Evolutionary conservation across 2,888 invertebrate genomes (phyloP), one percentile per base, ranked within the genome.

Genomic region (Ectemnius lituratus): DNA sequence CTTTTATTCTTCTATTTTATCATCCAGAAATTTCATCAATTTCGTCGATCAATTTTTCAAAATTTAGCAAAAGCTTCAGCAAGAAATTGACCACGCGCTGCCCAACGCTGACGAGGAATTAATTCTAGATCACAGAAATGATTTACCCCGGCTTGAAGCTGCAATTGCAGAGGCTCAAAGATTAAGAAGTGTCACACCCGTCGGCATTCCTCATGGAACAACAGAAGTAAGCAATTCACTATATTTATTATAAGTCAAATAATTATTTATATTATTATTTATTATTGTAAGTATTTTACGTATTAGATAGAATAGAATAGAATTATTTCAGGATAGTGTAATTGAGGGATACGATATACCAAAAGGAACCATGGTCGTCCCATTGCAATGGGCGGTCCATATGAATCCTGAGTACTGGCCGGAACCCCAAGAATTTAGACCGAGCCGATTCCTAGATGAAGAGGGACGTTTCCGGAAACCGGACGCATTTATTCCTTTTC

Each of bases 171-270:
- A 97, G 91, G 93, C 94, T 0, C 96, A 96, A 88, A 93, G 97
- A 64, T 93, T 97, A 56, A 92, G 96, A 28, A 94, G 95, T 0
- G 95, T 96, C 3, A 95, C 96, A 0, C 97, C 97, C 0, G 91
- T 96, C 45, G 97, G 97, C 3, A 95, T 97, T 81, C 97, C 97
- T 6, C 97, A 97, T 88, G 96, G 97, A 56, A 94, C 95, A 3
- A 85, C 92, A 0, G 90, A 93, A 83, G 94, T 93, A 70, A 28
- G 28, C 4, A 49, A 11, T 52, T 16, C n/a, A 52, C 16, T 16
- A 1, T 14, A 14, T 11, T 11, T 52, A 5, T 52, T 5, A 14
- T n/a, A 5, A 11, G 6, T 52, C 4, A 52, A 14, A 52, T 14
- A 27, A 14, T 28, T 14, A 23, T 86, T 16, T 2, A 23, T 23